phyloP scores from a whole-genome alignment of 2,888 invertebrate genomes.

The Linhomoeus sp. region DNA sequence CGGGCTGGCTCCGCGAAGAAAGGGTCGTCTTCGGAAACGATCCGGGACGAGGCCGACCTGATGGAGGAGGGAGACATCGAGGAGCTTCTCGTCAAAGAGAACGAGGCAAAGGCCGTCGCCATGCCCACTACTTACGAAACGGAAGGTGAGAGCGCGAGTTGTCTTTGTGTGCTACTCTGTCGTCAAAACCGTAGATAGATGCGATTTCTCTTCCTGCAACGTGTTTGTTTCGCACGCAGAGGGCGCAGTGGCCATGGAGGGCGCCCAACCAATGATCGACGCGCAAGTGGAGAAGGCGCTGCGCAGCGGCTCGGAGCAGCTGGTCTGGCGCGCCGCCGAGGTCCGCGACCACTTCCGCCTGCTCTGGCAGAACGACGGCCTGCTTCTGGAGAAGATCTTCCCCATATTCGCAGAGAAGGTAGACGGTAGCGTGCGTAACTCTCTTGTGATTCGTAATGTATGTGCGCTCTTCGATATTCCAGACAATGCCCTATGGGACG shows the following conservation, averaged over 20 bases:
- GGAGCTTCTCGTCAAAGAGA: too few species aligned
- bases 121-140: too few species aligned
- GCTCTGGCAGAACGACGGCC: slow-evolving; percentile 50
- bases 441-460: not conserved
- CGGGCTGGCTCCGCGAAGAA: not conserved
- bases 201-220: too few species aligned
- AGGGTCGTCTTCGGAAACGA: not conserved
- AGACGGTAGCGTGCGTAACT: not conserved
- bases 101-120: too few species aligned
- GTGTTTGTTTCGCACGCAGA: too few species aligned
- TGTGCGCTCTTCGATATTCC: not conserved
- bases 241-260: too few species aligned
- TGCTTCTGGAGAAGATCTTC: slow-evolving; percentile 28
- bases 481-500: too few species aligned
- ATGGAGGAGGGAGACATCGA: slow-evolving; percentile 8
- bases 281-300: not conserved
- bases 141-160: not conserved
- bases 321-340: slow-evolving; percentile 17
- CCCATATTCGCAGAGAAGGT: slow-evolving; percentile 13
- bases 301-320: not conserved
- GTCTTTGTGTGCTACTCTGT: too few species aligned
- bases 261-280: too few species aligned
- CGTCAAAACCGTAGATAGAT: too few species aligned
- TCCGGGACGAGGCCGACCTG: slow-evolving; percentile 6
- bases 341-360: slow-evolving; percentile 42